Conservation (phyloP, 2,797 vertebrate genomes). For the Hipposideros larvatus region DNA sequence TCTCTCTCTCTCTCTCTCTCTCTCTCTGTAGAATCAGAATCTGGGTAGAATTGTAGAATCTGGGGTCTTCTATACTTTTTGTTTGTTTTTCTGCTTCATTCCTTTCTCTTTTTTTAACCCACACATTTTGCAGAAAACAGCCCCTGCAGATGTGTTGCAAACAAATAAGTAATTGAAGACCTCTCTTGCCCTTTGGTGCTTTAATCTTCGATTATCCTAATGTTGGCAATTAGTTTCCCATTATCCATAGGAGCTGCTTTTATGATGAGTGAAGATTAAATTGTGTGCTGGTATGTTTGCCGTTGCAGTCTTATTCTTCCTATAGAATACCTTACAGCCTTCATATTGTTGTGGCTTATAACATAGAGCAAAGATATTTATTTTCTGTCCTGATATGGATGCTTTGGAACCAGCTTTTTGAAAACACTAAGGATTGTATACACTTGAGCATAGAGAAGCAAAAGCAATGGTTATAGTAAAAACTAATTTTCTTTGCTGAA, state of each 20-base stretch:
- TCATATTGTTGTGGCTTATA: constrained; percentile 6
- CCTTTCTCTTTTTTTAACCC: not conserved
- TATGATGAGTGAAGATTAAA: constrained; percentile 72
- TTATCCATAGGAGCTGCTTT: constrained; percentile 61
- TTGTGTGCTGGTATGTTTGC: constrained; percentile 37
- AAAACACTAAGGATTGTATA: not conserved
- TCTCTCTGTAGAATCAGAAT: not conserved
- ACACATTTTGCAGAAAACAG: not conserved
- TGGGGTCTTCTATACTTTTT: not conserved
- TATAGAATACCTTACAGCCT: not conserved
- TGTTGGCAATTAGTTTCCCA: constrained; percentile 51
- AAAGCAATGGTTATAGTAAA: not conserved
- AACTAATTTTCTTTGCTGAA: not conserved
- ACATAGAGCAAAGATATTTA: not conserved
- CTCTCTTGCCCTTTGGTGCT: constrained; percentile 40
- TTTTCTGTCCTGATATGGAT: not conserved
- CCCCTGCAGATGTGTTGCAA: constrained; percentile 19
- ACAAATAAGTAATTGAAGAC: constrained; percentile 63
- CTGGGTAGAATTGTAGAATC: not conserved
- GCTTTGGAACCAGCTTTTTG: not conserved
- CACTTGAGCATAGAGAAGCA: not conserved
- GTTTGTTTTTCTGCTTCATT: constrained; percentile 30
- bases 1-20: not conserved
- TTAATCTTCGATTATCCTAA: constrained; percentile 75
- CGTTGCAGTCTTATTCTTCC: not conserved